Conservation (phyloP, 1,140 invertebrate species). For the Drosophila setifemur region DNA sequence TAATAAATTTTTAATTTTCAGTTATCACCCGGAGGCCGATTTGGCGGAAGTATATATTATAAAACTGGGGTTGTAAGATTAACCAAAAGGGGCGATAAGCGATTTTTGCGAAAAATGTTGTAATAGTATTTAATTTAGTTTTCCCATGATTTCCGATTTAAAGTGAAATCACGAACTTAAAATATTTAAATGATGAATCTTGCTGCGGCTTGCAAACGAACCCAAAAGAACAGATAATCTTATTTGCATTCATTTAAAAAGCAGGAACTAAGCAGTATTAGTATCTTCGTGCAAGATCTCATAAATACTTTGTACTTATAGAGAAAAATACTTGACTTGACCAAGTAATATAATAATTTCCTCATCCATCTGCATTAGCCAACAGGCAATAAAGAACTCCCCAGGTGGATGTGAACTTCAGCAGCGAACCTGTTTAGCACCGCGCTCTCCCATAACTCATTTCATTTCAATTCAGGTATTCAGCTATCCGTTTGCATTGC, state of each 20-base stretch:
- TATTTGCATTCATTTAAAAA: no score
- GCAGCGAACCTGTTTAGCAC: constrained; percentile 19
- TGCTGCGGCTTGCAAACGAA: no score
- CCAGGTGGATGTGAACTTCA: neutral
- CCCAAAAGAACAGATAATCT: no score
- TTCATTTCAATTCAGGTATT: constrained; percentile 16
- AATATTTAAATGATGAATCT: no score
- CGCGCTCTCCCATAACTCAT: constrained; percentile 16
- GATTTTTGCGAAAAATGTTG: neutral
- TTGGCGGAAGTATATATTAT: neutral
- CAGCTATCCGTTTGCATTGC: constrained; percentile 3
- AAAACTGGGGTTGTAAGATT: neutral
- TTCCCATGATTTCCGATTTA: no score
- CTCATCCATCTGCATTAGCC: constrained; percentile 15
- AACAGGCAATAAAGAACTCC: neutral
- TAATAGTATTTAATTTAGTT: no score
- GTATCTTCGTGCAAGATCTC: no score
- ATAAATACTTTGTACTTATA: no score
- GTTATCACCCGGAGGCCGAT: constrained; percentile 20
- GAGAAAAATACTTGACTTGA: no score
- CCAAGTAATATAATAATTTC: constrained; percentile 7
- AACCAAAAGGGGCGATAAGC: neutral
- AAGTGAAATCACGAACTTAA: no score
- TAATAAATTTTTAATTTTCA: constrained; percentile 12
- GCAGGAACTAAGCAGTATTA: no score